These are phyloP conservation scores for Xylocampa areola DNA, from an alignment of 2,888 invertebrate species.

Conservation along the genomic window DNA sequence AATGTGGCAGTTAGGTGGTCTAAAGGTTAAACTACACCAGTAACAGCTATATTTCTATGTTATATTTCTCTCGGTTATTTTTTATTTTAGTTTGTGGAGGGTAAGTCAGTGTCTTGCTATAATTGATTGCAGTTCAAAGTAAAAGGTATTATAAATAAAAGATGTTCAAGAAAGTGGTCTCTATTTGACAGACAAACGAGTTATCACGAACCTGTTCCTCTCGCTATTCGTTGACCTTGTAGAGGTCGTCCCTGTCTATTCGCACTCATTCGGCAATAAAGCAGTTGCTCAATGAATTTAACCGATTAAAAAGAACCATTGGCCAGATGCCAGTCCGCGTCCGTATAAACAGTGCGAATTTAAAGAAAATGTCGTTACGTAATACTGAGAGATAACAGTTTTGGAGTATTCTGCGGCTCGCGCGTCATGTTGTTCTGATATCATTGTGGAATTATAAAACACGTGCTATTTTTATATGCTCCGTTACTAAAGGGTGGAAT, in stretches of 20 bases:
- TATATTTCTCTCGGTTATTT: not conserved
- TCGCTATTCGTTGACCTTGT: constrained; percentile 79
- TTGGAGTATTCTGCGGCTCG: constrained; percentile 53
- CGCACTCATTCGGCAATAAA: constrained; percentile 81
- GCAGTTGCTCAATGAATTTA: constrained; percentile 86
- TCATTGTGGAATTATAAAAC: constrained; percentile 40
- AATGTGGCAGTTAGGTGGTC: not conserved
- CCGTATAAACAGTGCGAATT: constrained; percentile 86
- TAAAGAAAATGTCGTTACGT: constrained; percentile 85
- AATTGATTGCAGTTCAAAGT: constrained; percentile 8
- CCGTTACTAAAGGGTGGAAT: constrained; percentile 17
- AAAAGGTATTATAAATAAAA: constrained; percentile 25
- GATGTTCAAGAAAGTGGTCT: constrained; percentile 60
- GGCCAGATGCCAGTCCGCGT: constrained; percentile 82
- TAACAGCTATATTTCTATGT: too few relatives aligned
- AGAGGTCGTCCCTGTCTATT: constrained; percentile 82
- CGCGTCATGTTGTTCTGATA: constrained; percentile 46
- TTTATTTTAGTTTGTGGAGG: not conserved
- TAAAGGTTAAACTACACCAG: constrained; percentile 8
- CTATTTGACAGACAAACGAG: constrained; percentile 56
- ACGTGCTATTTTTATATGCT: constrained; percentile 35
- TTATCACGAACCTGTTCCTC: constrained; percentile 62
- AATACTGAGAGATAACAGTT: constrained; percentile 67
- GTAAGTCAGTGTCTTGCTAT: constrained; percentile 7
- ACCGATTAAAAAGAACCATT: constrained; percentile 87